Evolutionary conservation across 2,113 vertebrate genomes (phyloP), one percentile per base, ranked within the genome.

Genomic region (Alethe diademata): DNA sequence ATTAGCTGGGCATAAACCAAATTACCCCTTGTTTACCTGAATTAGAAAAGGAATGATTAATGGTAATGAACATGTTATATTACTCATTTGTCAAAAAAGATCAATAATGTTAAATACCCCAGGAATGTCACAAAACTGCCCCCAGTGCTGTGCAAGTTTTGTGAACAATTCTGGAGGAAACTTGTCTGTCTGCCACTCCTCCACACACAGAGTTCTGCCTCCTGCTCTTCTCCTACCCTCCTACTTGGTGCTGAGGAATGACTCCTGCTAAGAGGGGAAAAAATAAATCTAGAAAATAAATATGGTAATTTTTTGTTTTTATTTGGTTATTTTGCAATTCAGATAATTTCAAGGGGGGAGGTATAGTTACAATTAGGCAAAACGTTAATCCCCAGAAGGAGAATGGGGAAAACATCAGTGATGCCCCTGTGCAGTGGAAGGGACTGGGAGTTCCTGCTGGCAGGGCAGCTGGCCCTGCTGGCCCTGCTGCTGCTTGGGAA

Each of bases 11-110:
- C 51, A 31, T 25, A n/a, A 88, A 40, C 31, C 6, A 70, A 94
- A 78, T 56, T 86, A 83, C 19, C 13, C 47, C 65, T 94, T 95
- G 88, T 93, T 95, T 97, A 90, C 88, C 35, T 73, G 87, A 88
- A 95, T 94, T 94, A 95, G 54, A 80, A 91, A 79, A 92, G 88
- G n/a, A 31, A 80, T 88, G 85, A 96, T 94, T 94, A 94, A 97
- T 96, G 94, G 45, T 96, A 96, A 96, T 81, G 60, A 95, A 83
- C 47, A 1, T 80, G 48, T 80, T 94, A 62, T 90, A 95, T 96
- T 96, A 96, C 71, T 96, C 93, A 96, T 96, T 93, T 96, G 90
- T 96, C 93, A 94, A 79, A 95, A 87, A 83, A 71, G 64, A 95
- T 95, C 94, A 93, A 96, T 97, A 96, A 93, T 93, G 90, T 94